A percentile compares a stretch with the other conserved stretches of the same genome.
Conservation (phyloP, 2,113 vertebrate genomes). For the Trochalopteron elliotii region DNA sequence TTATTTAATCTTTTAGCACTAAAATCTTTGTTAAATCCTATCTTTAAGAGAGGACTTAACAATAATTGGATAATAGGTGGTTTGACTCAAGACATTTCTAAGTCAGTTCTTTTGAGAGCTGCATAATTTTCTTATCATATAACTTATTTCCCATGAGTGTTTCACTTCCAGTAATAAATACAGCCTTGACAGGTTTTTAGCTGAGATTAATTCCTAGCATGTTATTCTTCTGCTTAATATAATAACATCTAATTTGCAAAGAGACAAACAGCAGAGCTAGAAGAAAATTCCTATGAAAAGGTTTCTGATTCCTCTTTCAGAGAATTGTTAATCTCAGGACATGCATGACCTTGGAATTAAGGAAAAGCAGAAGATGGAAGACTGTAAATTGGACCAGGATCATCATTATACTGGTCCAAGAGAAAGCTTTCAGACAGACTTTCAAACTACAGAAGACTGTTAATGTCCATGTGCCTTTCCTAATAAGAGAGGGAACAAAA, state of each 20-base stretch:
- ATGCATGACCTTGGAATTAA: background rate
- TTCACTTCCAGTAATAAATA: conserved; percentile 7
- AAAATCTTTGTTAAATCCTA: background rate
- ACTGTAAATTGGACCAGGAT: background rate
- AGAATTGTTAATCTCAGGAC: background rate
- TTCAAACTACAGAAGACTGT: background rate
- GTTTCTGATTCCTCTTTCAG: background rate
- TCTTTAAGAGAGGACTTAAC: background rate
- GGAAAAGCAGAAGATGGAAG: background rate
- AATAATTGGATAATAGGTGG: background rate
- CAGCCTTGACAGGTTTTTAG: background rate
- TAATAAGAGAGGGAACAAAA: background rate
- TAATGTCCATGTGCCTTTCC: background rate
- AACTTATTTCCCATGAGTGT: background rate
- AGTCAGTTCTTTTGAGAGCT: background rate
- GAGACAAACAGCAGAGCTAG: background rate
- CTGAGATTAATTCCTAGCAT: background rate
- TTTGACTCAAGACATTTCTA: background rate
- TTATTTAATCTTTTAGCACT: background rate
- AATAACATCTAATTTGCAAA: background rate
- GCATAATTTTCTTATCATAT: background rate
- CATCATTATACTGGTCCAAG: background rate
- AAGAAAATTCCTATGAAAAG: background rate
- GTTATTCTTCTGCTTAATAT: background rate
- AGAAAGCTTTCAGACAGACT: background rate